phyloP scores from a whole-genome alignment of 2,113 vertebrate species.

The Ramphastos sulfuratus region DNA sequence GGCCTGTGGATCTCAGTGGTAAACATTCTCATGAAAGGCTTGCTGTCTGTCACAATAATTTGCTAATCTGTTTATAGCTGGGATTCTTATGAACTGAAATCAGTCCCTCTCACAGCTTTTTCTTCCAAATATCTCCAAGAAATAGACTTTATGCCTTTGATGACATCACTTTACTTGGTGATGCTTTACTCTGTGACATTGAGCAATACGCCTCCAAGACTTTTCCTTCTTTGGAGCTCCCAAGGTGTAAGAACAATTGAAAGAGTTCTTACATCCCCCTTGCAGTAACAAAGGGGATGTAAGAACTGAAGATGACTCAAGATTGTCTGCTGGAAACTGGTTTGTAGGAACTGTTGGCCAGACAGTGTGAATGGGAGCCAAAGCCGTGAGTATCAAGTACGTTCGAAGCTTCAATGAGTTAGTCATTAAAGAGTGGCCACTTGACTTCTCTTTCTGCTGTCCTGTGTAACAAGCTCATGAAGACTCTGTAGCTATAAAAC shows the following conservation, averaged over 20 bases:
- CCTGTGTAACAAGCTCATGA: not conserved
- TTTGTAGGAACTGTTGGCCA: not conserved
- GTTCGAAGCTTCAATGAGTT: not conserved
- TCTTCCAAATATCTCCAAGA: constrained; percentile 47
- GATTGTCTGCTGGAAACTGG: not conserved
- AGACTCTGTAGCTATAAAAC: not conserved
- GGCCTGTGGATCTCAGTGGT: constrained; percentile 31
- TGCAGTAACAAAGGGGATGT: not conserved
- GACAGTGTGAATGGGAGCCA: not conserved
- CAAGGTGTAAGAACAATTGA: not conserved
- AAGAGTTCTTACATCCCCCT: not conserved
- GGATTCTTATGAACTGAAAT: constrained; percentile 71
- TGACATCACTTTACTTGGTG: constrained; percentile 32
- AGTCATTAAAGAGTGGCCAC: not conserved
- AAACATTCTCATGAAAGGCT: constrained; percentile 70
- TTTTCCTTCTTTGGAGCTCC: not conserved
- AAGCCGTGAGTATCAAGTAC: not conserved
- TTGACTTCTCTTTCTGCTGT: not conserved
- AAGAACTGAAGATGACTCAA: not conserved
- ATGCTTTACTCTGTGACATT: not conserved
- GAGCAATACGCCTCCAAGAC: not conserved
- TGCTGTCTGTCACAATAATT: constrained; percentile 67
- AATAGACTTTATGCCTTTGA: constrained; percentile 19
- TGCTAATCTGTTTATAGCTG: constrained; percentile 61
- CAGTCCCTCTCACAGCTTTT: constrained; percentile 10